Base-by-base conservation (phyloP, 2,113 vertebrate species). In the Corynorhinus townsendii region DNA sequence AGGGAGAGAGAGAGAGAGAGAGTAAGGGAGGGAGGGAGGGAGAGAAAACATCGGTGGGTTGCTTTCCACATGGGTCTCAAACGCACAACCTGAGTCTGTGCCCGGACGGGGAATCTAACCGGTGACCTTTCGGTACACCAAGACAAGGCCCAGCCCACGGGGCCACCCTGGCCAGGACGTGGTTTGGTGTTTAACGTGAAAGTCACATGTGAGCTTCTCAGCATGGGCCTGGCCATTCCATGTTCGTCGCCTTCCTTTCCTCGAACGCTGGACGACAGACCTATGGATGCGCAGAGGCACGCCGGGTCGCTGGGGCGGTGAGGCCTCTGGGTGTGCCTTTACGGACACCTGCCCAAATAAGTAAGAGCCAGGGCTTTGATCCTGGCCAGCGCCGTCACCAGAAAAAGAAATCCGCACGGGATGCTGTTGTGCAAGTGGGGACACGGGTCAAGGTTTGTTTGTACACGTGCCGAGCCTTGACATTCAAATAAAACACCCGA, bases 201-300 rank as follows among this genome's bases (percentile, higher is more conserved):
- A 64, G 14, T 35, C 45, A 17, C 3, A 17, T 0, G 11, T 40
- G 47, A 47, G 40, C n/a, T 30, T 5, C 16, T 17, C 8, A 40
- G 45, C 43, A 2, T 8, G 24, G 30, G n/a, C 16, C 30, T 4
- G 9, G 59, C 26, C 8, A 33, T 11, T 22, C 86, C 59, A 19
- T 0, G 0, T 19, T 76, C 62, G 10, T 20, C 40, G 17, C 69
- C 22, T 2, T 2, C 9, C 12, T 82, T 20, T 5, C 12, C 38
- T 11, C 4, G 16, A 26, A 45, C 7, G 3, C 22, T 4, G 10
- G 16, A 26, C 9, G 6, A 4, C 64, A 73, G 75, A 28, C 22
- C 10, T 28, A 26, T 28, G 2, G 10, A 19, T 4, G 7, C 2
- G 15, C n/a, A 47, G 0, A 0, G 1, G 38, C 38, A 11, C 2